Evolutionary conservation across 2,888 invertebrate species (phyloP), one percentile per base, ranked within the genome.

Genomic region (Neuroscelio doddi): DNA sequence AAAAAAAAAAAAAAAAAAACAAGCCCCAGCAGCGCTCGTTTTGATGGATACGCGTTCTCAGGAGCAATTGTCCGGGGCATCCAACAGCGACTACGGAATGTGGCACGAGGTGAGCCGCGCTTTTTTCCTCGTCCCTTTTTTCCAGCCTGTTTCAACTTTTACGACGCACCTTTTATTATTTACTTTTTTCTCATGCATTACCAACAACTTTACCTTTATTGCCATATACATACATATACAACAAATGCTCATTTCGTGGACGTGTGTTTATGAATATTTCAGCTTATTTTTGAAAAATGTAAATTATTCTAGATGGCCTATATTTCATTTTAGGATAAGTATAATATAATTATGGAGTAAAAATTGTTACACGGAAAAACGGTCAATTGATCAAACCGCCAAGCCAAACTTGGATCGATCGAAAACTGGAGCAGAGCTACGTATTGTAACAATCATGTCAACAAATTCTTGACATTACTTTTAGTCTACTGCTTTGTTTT

Each of bases 41-140:
- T 47, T 41, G 32, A 12, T 30, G 32, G 36, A 39, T 26, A 30
- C 2, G 16, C 47, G 36, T 27, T 26, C 44, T 36, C 46, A 32
- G 27, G 38, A 57, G 36, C 44, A 26, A 51, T 46, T 50, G 51
- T 56, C 63, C 46, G 41, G 55, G 5, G 21, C 21, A 21, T 21
- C 49, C 55, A 62, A 36, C 56, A 36, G 55, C 77, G 70, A 74
- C 78, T 74, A 73, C 78, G 81, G 81, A 82, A 83, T 83, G 83
- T 81, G 80, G 83, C 83, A 82, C 81, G 83, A 83, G 83, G 83
- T 83, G 79, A 83, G 82, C 76, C 74, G 72, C 72, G 70, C 71
- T 74, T 71, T 72, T 72, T 32, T 50, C 50, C 34, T 30, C 51
- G 21, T 36, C 21, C 41, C 17, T 53, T 39, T 49, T 55, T 45